Evolutionary conservation across 2,888 invertebrate species (phyloP).

Genomic region (Napeogenes sylphis): DNA sequence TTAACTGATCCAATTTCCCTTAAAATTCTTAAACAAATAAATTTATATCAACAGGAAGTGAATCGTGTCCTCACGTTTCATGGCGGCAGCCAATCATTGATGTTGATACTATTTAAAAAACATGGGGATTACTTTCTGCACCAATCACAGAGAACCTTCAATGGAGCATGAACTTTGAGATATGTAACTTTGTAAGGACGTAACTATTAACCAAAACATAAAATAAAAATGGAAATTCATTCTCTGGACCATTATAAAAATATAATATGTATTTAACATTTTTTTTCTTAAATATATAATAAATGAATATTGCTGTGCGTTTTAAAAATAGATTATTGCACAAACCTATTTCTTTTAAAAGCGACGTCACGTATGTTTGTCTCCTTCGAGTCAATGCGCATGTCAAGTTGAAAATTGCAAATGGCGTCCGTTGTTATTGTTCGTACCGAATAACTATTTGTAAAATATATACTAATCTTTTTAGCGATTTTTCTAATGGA

Average conservation of each 20-base stretch:
- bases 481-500: constrained; percentile 79
- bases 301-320: background rate
- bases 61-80: constrained; percentile 66
- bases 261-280: background rate
- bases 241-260: background rate
- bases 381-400: constrained; percentile 80
- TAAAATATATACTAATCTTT: constrained; percentile 83
- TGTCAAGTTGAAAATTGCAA: constrained; percentile 93
- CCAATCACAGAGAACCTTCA: constrained; percentile 62
- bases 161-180: constrained; percentile 59
- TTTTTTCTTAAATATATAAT: background rate
- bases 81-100: constrained; percentile 65
- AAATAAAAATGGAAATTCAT: constrained; percentile 3
- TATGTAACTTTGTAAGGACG: constrained; percentile 52
- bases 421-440: constrained; percentile 99
- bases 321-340: constrained; percentile 5
- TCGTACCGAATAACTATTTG: constrained; percentile 91
- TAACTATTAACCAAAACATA: constrained; percentile 12
- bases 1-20: background rate
- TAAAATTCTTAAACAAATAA: constrained; percentile 7
- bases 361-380: constrained; percentile 65
- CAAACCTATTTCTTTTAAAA: constrained; percentile 45
- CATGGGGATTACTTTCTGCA: constrained; percentile 53
- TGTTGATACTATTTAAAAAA: constrained; percentile 51
- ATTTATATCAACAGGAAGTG: constrained; percentile 48